A percentile compares a stretch with the other conserved stretches of the same genome.
Conservation (phyloP, 1,140 invertebrate genomes). For the Trachymyrmex septentrionalis region DNA sequence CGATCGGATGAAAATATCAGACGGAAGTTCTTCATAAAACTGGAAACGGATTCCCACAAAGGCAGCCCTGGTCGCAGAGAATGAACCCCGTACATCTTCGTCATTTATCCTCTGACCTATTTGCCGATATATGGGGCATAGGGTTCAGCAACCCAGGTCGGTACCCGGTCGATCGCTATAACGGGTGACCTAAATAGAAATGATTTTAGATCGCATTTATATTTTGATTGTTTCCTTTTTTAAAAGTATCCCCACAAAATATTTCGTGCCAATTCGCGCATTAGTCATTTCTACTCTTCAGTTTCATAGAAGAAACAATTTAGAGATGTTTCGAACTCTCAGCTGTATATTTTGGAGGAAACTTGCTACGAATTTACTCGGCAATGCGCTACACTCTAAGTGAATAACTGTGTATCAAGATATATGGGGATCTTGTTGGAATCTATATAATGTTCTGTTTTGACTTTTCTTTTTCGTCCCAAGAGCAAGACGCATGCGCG, state of each 20-base stretch:
- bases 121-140: slow-evolving; percentile 78
- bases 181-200: slow-evolving; percentile 68
- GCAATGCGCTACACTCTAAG: slow-evolving; percentile 27
- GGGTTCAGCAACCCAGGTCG: slow-evolving; percentile 77
- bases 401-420: slow-evolving; percentile 16
- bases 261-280: neutral
- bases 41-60: neutral
- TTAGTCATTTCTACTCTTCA: neutral
- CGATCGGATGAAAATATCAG: neutral
- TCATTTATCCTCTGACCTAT: slow-evolving; percentile 78
- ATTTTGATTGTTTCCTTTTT: neutral
- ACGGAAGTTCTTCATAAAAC: slow-evolving; percentile 11
- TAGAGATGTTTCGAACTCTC: neutral
- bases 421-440: slow-evolving; percentile 18
- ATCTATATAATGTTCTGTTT: neutral
- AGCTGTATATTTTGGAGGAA: slow-evolving; percentile 11
- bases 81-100: slow-evolving; percentile 63
- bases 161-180: slow-evolving; percentile 61
- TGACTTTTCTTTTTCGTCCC: neutral
- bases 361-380: slow-evolving; percentile 25
- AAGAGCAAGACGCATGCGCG: neutral
- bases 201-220: slow-evolving; percentile 8
- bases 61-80: neutral
- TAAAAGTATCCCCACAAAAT: neutral
- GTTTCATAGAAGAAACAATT: neutral